phyloP scores from a whole-genome alignment of 2,888 invertebrate species.

The Polietes domitor region DNA sequence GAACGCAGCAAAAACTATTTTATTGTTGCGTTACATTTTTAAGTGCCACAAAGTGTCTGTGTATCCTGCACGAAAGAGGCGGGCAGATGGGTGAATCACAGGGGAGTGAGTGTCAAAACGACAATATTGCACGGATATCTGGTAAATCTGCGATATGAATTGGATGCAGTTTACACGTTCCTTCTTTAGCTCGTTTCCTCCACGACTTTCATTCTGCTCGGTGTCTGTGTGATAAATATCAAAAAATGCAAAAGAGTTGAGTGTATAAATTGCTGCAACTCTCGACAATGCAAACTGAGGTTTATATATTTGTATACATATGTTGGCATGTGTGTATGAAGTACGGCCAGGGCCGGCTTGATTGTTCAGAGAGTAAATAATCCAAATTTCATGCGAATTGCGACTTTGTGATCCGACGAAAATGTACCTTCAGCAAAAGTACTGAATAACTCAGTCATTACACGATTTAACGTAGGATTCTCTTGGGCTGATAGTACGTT shows the following conservation, averaged over 20 bases:
- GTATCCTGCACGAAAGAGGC: background rate
- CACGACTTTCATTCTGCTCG: background rate
- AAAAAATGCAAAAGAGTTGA: conserved; percentile 31
- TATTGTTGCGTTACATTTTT: conserved; percentile 38
- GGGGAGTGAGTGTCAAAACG: too few relatives aligned
- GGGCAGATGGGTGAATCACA: background rate
- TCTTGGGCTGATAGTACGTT: too few relatives aligned
- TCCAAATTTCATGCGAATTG: too few relatives aligned
- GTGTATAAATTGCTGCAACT: conserved; percentile 31
- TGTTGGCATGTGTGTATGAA: background rate
- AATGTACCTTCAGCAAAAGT: too few relatives aligned
- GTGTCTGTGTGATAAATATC: background rate
- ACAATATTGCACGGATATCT: conserved; percentile 34
- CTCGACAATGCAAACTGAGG: background rate
- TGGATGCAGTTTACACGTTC: conserved; percentile 33
- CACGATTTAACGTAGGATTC: too few relatives aligned
- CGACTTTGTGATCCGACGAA: too few relatives aligned
- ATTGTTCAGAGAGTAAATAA: too few relatives aligned
- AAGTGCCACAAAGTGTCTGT: conserved; percentile 35
- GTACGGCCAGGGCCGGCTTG: too few relatives aligned
- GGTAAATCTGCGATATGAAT: conserved; percentile 31
- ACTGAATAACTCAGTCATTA: too few relatives aligned
- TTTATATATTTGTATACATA: background rate
- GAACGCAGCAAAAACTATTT: conserved; percentile 9
- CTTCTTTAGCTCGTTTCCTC: conserved; percentile 1